Conservation (phyloP, 2,888 invertebrate species). For the Dicyrtomina minuta region DNA sequence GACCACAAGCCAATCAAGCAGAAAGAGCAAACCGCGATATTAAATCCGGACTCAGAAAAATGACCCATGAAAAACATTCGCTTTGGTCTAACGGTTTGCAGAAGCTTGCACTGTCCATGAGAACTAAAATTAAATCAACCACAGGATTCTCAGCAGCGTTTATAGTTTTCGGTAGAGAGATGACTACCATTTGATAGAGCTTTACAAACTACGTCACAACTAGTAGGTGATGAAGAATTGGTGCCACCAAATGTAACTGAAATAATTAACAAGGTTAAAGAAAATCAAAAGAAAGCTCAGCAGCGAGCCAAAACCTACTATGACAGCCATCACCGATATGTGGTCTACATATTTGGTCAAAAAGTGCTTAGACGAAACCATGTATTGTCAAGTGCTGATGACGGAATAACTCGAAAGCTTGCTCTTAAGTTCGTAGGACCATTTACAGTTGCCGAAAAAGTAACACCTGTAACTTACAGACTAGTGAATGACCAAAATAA, state of each 20-base stretch:
- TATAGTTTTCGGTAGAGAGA: conserved; percentile 34
- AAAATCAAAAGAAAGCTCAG: conserved; percentile 23
- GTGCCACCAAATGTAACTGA: background rate
- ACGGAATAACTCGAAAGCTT: conserved; percentile 6
- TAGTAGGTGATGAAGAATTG: background rate
- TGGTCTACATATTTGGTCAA: conserved; percentile 30
- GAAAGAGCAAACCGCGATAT: conserved; percentile 40
- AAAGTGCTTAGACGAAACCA: conserved; percentile 33
- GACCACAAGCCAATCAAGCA: conserved; percentile 35
- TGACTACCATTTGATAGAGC: conserved; percentile 33
- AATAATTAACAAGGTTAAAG: conserved; percentile 28
- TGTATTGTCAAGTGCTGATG: conserved; percentile 17
- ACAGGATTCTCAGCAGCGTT: conserved; percentile 33
- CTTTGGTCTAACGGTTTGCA: conserved; percentile 30
- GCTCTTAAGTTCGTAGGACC: conserved; percentile 40
- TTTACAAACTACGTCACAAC: background rate
- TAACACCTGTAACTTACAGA: too few relatives aligned
- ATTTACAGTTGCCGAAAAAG: conserved; percentile 13
- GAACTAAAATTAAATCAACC: conserved; percentile 25
- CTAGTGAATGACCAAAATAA: too few relatives aligned
- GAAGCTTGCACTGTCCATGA: conserved; percentile 33
- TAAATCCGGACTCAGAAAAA: conserved; percentile 31
- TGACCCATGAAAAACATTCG: conserved; percentile 22
- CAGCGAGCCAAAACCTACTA: conserved; percentile 26
- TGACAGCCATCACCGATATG: conserved; percentile 23